These are phyloP conservation scores for Drosophila stalkeri DNA, from an alignment of 2,888 invertebrate species.

Conservation along the genomic window DNA sequence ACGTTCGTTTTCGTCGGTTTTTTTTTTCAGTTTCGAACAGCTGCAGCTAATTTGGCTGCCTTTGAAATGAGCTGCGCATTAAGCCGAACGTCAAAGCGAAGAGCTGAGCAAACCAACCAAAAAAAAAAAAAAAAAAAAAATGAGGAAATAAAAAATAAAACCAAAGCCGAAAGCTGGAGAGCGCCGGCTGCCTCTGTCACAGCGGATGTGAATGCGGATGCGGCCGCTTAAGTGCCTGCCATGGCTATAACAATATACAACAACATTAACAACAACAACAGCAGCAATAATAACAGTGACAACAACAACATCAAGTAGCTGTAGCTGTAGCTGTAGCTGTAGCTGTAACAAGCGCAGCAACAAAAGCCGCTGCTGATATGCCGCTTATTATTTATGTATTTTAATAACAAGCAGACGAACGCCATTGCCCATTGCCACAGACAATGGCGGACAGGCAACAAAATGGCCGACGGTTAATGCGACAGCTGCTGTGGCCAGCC, in stretches of 20 bases:
- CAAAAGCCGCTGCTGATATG: conserved; percentile 82
- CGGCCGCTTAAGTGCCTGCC: conserved; percentile 81
- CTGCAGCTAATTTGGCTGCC: conserved; percentile 70
- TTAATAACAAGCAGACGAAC: conserved; percentile 76
- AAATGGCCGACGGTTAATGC: conserved; percentile 81
- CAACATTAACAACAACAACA: conserved; percentile 36
- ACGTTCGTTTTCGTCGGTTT: not conserved
- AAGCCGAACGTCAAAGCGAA: conserved; percentile 37
- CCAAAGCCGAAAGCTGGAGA: conserved; percentile 11
- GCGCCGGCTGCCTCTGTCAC: conserved; percentile 56
- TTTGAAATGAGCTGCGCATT: conserved; percentile 40
- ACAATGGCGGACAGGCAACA: conserved; percentile 76
- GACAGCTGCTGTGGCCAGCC: conserved; percentile 73
- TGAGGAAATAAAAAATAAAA: conserved; percentile 7
- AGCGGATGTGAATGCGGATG: conserved; percentile 56
- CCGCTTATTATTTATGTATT: conserved; percentile 82
- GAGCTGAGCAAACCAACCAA: conserved; percentile 19
- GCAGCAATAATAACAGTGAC: not conserved
- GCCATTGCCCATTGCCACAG: conserved; percentile 65
- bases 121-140: not conserved
- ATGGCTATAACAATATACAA: conserved; percentile 76
- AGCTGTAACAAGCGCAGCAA: conserved; percentile 56
- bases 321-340: conserved; percentile 38
- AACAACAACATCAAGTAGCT: conserved; percentile 7
- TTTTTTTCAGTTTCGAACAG: conserved; percentile 14